These are phyloP conservation scores for Balearica regulorum DNA, from an alignment of 2,797 vertebrate genomes.

Conservation along the genomic window DNA sequence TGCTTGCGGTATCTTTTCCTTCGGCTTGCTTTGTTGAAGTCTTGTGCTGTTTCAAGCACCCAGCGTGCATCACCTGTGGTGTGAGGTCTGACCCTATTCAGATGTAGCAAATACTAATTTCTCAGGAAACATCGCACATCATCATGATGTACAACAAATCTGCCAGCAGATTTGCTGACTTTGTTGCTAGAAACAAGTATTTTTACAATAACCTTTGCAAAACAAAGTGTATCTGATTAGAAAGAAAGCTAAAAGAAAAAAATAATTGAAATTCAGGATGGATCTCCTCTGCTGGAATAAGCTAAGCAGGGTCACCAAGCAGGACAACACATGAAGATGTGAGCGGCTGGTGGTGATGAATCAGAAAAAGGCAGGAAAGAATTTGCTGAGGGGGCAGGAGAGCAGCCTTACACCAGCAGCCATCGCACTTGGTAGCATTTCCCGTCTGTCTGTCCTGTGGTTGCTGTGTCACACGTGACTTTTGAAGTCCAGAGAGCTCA, in stretches of 20 bases:
- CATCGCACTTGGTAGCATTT: background rate
- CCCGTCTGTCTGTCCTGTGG: background rate
- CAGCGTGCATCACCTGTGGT: background rate
- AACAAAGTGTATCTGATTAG: background rate
- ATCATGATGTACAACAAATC: background rate
- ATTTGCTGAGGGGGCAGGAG: background rate
- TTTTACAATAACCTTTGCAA: background rate
- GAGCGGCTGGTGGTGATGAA: background rate
- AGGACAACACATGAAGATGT: background rate
- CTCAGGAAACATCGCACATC: background rate
- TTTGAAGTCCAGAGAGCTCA: background rate
- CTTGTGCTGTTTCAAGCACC: background rate
- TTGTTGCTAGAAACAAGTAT: background rate
- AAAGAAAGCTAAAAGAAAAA: background rate
- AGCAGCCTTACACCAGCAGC: background rate
- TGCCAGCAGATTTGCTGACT: background rate
- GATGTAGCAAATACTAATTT: background rate
- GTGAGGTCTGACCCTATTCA: background rate
- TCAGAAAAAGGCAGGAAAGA: background rate
- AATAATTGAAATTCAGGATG: background rate
- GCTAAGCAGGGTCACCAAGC: background rate
- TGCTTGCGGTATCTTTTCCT: background rate
- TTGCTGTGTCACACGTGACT: rapidly evolving
- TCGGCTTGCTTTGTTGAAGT: background rate
- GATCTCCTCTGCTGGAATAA: background rate